Evolutionary conservation across 2,113 vertebrate species (phyloP), one percentile per base, ranked within the genome.

Genomic region (Falco punctatus): DNA sequence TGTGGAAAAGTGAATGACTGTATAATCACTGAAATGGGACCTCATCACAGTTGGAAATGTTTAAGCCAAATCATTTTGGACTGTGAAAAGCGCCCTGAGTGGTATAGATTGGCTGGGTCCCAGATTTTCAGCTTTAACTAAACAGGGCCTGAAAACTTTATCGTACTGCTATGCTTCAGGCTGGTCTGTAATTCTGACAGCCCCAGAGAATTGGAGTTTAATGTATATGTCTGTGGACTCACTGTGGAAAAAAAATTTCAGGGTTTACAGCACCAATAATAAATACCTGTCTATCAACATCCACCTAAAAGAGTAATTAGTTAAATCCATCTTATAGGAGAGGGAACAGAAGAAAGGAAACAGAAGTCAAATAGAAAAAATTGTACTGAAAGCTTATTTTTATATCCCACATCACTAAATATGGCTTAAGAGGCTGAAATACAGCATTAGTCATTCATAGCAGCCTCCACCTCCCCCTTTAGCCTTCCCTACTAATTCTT

Each of bases 1-100:
- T 98, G 98, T 98, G 98, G 98, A 98, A 98, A 98, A 98, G 98
- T 98, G 98, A 98, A 98, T 98, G 98, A 98, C 98, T 98, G 97
- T 97, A 98, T 97, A 97, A 98, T 97, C 97, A 97, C 98, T 98
- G 98, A 98, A 98, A 98, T 98, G 97, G 96, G 98, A 98, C 98
- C 98, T 98, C 97, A 95, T 98, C 98, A 98, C 98, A 98, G 98
- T 98, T 98, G 97, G 98, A 98, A 98, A 98, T 98, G 98, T 98
- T 98, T 98, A 98, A 98, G 97, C 97, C 97, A 97, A 98, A 98
- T 98, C 98, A 98, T 98, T 98, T 98, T 98, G 98, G 97, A 98
- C 98, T 98, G 97, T 98, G 97, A 98, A 98, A 98, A 98, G 98
- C 98, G 98, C 97, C 98, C 96, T 97, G 98, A 98, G 98, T 98